Evolutionary conservation across 2,113 vertebrate genomes (phyloP).

Genomic region (Cyrtonyx montezumae): DNA sequence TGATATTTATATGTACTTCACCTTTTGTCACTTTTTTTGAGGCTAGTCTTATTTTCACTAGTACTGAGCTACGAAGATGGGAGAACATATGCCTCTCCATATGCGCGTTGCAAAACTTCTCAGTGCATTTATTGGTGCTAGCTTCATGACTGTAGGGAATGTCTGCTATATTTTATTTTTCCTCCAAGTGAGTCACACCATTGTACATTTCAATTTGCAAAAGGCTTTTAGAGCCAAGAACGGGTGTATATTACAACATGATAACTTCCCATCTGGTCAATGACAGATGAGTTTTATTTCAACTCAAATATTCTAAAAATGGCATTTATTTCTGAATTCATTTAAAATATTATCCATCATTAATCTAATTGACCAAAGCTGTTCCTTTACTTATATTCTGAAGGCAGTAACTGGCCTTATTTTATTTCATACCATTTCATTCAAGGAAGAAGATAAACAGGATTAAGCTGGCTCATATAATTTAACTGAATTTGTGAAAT

Average conservation of each 20-base stretch:
- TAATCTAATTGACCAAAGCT: background rate
- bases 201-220: constrained; percentile 81
- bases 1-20: constrained; percentile 72
- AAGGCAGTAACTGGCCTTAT: background rate
- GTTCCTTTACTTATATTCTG: background rate
- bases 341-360: constrained; percentile 4
- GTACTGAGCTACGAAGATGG: constrained; percentile 72
- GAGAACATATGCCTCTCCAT: constrained; percentile 84
- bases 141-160: constrained; percentile 78
- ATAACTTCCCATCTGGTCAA: constrained; percentile 78
- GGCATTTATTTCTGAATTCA: constrained; percentile 26
- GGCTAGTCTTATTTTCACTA: constrained; percentile 77
- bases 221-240: constrained; percentile 74
- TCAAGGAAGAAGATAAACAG: background rate
- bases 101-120: constrained; percentile 77
- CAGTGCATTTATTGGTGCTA: constrained; percentile 76
- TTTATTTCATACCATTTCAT: background rate
- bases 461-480: background rate
- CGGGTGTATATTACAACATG: constrained; percentile 74
- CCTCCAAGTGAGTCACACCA: constrained; percentile 79
- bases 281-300: constrained; percentile 72
- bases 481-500: background rate
- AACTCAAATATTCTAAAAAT: constrained; percentile 71
- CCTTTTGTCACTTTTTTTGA: constrained; percentile 76
- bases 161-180: constrained; percentile 81